Percentiles rank a stretch among this genome's conserved stretches.
phyloP scores from a whole-genome alignment of 2,113 vertebrate species.

The Antennarius striatus region DNA sequence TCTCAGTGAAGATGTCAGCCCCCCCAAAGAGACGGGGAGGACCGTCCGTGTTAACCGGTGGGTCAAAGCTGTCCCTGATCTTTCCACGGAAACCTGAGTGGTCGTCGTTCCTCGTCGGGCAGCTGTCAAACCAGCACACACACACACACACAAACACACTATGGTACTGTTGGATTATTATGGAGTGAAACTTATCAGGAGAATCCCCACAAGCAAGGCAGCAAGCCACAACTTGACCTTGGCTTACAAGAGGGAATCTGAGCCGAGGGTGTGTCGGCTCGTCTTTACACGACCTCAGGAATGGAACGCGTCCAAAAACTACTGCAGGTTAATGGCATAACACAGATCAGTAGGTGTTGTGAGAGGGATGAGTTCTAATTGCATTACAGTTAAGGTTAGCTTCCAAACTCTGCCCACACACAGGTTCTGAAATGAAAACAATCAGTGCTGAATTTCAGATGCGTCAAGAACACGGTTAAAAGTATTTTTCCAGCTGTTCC shows the following conservation, averaged over 20 bases:
- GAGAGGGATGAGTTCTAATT: background rate
- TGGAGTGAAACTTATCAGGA: constrained; percentile 31
- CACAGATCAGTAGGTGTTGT: background rate
- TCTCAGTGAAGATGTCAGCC: constrained; percentile 5
- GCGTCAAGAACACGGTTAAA: too few species aligned
- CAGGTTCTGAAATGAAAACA: too few species aligned
- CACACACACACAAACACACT: background rate
- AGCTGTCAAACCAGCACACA: constrained; percentile 40
- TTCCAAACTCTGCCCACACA: background rate
- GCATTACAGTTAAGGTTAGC: background rate
- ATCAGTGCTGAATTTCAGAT: too few species aligned
- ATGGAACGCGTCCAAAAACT: constrained; percentile 1
- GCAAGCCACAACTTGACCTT: constrained; percentile 25
- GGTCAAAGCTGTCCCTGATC: constrained; percentile 24
- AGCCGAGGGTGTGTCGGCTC: background rate
- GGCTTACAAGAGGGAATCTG: constrained; percentile 5
- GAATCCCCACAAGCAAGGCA: constrained; percentile 21
- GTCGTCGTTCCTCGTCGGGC: constrained; percentile 43
- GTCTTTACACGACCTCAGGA: background rate
- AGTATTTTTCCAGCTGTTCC: too few species aligned
- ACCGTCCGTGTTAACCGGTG: constrained; percentile 36
- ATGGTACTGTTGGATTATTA: constrained; percentile 28
- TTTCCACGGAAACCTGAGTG: constrained; percentile 43
- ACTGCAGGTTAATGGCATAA: background rate
- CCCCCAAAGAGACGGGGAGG: background rate